Conservation (phyloP, 2,888 invertebrate genomes). For the Tachina fera region DNA sequence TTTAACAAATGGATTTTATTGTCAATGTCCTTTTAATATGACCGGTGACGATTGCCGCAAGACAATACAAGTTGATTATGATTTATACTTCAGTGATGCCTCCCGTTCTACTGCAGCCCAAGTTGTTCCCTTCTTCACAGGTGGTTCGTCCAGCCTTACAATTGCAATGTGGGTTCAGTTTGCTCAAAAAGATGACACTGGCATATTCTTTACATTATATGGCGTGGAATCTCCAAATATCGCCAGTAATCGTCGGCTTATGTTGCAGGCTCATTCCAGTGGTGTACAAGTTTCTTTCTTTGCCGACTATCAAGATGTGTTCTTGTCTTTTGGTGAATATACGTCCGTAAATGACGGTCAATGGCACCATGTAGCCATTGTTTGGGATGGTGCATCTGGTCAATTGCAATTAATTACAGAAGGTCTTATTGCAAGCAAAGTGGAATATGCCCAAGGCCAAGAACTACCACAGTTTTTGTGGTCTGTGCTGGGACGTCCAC, state of each 20-base stretch:
- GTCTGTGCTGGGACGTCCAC: slow-evolving; percentile 95
- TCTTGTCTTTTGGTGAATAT: slow-evolving; percentile 94
- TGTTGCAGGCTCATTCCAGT: slow-evolving; percentile 95
- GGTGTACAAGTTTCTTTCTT: slow-evolving; percentile 96
- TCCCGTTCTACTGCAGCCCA: slow-evolving; percentile 95
- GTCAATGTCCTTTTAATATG: slow-evolving; percentile 97
- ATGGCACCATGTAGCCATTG: slow-evolving; percentile 97
- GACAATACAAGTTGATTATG: slow-evolving; percentile 99
- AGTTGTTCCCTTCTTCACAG: slow-evolving; percentile 94
- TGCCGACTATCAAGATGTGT: slow-evolving; percentile 93
- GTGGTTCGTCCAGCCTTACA: slow-evolving; percentile 90
- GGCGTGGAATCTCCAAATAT: slow-evolving; percentile 93
- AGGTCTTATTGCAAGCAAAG: slow-evolving; percentile 96
- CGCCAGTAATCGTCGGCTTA: slow-evolving; percentile 89
- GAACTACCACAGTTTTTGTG: slow-evolving; percentile 93
- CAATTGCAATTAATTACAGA: slow-evolving; percentile 96
- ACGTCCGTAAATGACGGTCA: slow-evolving; percentile 97
- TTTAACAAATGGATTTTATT: slow-evolving; percentile 94
- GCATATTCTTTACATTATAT: slow-evolving; percentile 96
- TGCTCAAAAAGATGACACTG: slow-evolving; percentile 94
- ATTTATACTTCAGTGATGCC: slow-evolving; percentile 96
- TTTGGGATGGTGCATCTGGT: slow-evolving; percentile 97
- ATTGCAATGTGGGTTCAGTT: slow-evolving; percentile 99
- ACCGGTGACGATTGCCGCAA: slow-evolving; percentile 98
- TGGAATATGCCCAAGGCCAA: slow-evolving; percentile 94